These are phyloP conservation scores for Tetramorium parvispinum DNA, from an alignment of 1,140 invertebrate genomes.

Conservation along the genomic window DNA sequence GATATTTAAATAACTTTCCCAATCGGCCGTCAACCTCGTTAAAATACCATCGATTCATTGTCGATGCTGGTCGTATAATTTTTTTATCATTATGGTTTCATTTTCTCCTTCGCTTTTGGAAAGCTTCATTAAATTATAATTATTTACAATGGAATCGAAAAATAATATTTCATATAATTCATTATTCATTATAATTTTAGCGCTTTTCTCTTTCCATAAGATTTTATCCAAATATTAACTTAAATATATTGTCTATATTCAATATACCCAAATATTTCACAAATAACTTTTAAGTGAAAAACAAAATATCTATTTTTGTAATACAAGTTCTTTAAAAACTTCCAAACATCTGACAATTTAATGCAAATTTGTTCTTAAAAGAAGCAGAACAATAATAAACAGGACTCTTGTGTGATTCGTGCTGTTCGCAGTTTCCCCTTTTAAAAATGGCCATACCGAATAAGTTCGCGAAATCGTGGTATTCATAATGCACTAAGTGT, in stretches of 20 bases:
- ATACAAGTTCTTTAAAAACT: background rate
- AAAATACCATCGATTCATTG: constrained; percentile 15
- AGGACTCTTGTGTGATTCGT: constrained; percentile 27
- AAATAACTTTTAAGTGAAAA: constrained; percentile 4
- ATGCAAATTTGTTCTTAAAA: background rate
- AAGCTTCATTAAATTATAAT: constrained; percentile 19
- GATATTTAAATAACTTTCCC: constrained; percentile 43
- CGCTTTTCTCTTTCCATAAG: background rate
- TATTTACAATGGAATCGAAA: constrained; percentile 8
- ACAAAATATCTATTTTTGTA: constrained; percentile 10
- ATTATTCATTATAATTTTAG: constrained; percentile 2
- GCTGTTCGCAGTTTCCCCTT: constrained; percentile 60
- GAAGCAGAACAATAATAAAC: constrained; percentile 8
- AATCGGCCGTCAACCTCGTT: constrained; percentile 24
- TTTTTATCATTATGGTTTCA: constrained; percentile 25
- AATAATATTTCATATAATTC: constrained; percentile 6
- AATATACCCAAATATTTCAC: background rate
- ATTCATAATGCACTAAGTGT: constrained; percentile 79
- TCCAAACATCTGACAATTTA: background rate
- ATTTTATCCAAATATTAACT: background rate
- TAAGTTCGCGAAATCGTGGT: constrained; percentile 75
- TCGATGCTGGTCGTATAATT: background rate
- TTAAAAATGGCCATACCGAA: constrained; percentile 70
- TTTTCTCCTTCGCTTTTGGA: background rate
- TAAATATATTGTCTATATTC: background rate